Percentiles rank a stretch among this genome's conserved stretches.
Evolutionary conservation across 2,888 invertebrate genomes (phyloP).

Genomic region (Drosophila mettleri): DNA sequence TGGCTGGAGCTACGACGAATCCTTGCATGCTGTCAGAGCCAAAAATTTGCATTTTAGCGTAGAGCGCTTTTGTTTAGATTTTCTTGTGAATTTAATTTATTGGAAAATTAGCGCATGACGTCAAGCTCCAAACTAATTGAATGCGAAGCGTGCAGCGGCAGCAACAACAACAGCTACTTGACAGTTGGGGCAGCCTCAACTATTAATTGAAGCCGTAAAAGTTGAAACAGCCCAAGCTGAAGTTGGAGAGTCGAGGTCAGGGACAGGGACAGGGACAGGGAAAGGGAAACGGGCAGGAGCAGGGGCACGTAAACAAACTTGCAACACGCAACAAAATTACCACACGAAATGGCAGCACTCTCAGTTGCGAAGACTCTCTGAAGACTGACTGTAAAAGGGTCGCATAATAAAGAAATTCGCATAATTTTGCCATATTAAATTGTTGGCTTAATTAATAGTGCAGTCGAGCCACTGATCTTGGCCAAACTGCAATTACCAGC

Average conservation of each 20-base stretch:
- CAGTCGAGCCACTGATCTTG: conserved; percentile 33
- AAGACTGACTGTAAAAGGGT: conserved; percentile 19
- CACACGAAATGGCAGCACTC: conserved; percentile 54
- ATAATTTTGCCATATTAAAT: conserved; percentile 61
- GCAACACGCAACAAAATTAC: conserved; percentile 65
- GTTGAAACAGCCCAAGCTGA: conserved; percentile 24
- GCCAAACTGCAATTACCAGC: conserved; percentile 53
- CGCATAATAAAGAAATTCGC: conserved; percentile 46
- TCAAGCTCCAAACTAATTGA: conserved; percentile 71
- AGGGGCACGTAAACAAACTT: conserved; percentile 44
- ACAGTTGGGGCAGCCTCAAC: conserved; percentile 51
- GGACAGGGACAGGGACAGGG: neutral
- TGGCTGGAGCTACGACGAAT: conserved; percentile 22
- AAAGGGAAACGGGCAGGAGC: neutral
- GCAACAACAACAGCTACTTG: conserved; percentile 26
- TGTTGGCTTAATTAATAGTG: conserved; percentile 48
- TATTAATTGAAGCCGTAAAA: conserved; percentile 63
- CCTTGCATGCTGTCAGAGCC: conserved; percentile 56
- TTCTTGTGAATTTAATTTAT: conserved; percentile 78
- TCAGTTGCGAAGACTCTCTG: conserved; percentile 11
- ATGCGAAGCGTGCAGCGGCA: conserved; percentile 53
- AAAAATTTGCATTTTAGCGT: conserved; percentile 77
- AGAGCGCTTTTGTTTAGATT: conserved; percentile 78
- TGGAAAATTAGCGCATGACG: conserved; percentile 79
- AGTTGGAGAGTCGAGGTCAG: neutral